Percentiles rank a stretch among this genome's conserved stretches.
Conservation (phyloP, 2,113 vertebrate species). For the Pardalotus punctatus region DNA sequence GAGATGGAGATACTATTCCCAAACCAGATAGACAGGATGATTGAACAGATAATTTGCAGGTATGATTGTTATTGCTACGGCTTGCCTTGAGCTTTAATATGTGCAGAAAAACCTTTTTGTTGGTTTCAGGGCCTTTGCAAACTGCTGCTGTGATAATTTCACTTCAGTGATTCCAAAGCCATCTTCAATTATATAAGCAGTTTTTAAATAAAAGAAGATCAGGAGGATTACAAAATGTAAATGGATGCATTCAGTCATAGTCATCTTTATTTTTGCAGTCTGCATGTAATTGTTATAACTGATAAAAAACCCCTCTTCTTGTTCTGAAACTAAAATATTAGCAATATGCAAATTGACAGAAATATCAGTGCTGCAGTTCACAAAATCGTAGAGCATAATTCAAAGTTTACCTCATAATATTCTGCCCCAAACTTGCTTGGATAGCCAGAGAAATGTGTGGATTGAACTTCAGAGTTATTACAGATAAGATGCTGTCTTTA, state of each 20-base stretch:
- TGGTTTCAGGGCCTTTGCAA: background rate
- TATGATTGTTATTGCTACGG: background rate
- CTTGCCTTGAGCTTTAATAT: background rate
- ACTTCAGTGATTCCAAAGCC: background rate
- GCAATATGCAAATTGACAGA: slow-evolving; percentile 13
- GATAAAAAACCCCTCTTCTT: background rate
- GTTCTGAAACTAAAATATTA: slow-evolving; percentile 40
- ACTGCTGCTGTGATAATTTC: background rate
- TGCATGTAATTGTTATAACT: slow-evolving; percentile 9
- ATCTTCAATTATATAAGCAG: background rate
- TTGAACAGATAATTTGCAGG: background rate
- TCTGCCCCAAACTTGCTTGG: background rate
- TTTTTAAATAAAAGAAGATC: background rate
- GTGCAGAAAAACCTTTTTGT: background rate
- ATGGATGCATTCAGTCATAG: background rate
- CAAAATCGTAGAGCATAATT: background rate
- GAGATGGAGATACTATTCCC: background rate
- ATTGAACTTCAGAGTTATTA: background rate
- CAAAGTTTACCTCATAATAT: background rate
- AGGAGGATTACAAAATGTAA: background rate
- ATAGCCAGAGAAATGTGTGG: background rate
- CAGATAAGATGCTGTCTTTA: background rate
- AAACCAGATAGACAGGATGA: background rate
- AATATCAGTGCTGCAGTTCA: slow-evolving; percentile 13
- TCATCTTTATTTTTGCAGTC: background rate